A percentile compares a stretch with the other conserved stretches of the same genome.
Evolutionary conservation across 2,888 invertebrate species (phyloP).

Genomic region (Elysia crispata): DNA sequence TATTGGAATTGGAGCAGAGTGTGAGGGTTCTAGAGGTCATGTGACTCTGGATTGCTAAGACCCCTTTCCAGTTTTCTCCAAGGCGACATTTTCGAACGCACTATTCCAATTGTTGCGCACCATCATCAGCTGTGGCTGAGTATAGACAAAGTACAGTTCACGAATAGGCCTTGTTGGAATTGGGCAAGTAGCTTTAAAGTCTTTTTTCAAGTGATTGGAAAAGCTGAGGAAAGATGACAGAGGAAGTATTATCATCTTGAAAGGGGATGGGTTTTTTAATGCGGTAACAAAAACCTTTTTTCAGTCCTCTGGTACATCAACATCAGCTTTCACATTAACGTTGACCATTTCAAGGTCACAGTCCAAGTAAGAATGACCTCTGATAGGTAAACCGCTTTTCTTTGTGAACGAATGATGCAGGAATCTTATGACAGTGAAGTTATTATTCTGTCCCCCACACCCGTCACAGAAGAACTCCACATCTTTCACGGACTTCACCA

Average conservation of each 20-base stretch:
- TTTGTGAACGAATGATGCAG: not conserved
- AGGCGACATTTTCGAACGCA: constrained; percentile 1
- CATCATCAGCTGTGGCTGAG: constrained; percentile 2
- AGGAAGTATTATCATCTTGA: constrained; percentile 3
- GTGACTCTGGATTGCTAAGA: too few relatives aligned
- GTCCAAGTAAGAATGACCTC: constrained; percentile 34
- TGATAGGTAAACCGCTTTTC: constrained; percentile 22
- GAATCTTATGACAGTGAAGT: not conserved
- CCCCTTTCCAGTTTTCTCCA: too few relatives aligned
- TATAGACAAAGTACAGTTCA: not conserved
- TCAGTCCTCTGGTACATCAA: constrained; percentile 16
- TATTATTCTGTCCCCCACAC: constrained; percentile 10
- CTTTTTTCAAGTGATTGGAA: not conserved
- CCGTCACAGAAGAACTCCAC: constrained; percentile 2
- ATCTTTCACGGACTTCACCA: too few relatives aligned
- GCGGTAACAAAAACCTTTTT: not conserved
- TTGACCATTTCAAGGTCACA: constrained; percentile 28
- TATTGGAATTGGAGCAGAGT: too few relatives aligned
- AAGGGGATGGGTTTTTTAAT: constrained; percentile 19
- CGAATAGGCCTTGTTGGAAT: constrained; percentile 18
- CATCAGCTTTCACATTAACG: constrained; percentile 16
- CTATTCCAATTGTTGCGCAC: constrained; percentile 16
- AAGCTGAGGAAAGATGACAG: not conserved
- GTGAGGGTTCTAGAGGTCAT: too few relatives aligned
- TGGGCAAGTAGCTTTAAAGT: constrained; percentile 12